Evolutionary conservation across 2,113 vertebrate genomes (phyloP), one percentile per base, ranked within the genome.

Genomic region (Semnornis frantzii): DNA sequence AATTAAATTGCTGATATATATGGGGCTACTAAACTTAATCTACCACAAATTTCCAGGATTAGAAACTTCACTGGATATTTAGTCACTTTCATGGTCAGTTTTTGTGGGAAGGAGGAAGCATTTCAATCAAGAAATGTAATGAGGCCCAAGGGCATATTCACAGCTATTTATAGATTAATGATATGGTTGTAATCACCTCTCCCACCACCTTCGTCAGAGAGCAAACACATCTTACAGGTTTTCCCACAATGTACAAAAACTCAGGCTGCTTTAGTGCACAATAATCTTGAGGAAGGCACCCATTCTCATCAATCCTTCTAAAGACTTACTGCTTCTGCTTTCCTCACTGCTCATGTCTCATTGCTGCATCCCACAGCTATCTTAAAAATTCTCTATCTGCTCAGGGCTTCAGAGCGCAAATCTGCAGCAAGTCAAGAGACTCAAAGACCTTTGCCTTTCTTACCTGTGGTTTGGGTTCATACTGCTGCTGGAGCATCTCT

Each of bases 401-500:
- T 83, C 23, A 6, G 10, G 15, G 20, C 30, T 64, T 42, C 63
- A 71, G 52, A 78, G 13, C 8, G 5, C 72, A 78, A 24, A 68
- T n/a, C n/a, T 78, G 31, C 31, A 76, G 18, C n/a, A 8, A 90
- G 18, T 9, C 37, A 58, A 54, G 34, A 44, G 18, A 68, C 9
- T 42, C 64, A 64, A 3, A 7, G 10, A 52, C 42, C 63, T 63
- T 48, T 44, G 57, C 28, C 28, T 33, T 79, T 82, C 96, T 93
- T 84, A 98, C 98, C 98, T 97, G 97, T 3, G 97, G 94, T 89
- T 97, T 98, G 84, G 98, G 97, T 28, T 98, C 97, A 46, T 98
- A 98, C 82, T 99, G 99, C 62, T 99, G 98, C 92, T 99, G 98
- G 1, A 99, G 97, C 94, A 99, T 98, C 88, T 99, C 98, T 48